Percentiles rank a stretch among this genome's conserved stretches.
Conservation (phyloP, 2,113 vertebrate genomes). For the Montifringilla adamsi region DNA sequence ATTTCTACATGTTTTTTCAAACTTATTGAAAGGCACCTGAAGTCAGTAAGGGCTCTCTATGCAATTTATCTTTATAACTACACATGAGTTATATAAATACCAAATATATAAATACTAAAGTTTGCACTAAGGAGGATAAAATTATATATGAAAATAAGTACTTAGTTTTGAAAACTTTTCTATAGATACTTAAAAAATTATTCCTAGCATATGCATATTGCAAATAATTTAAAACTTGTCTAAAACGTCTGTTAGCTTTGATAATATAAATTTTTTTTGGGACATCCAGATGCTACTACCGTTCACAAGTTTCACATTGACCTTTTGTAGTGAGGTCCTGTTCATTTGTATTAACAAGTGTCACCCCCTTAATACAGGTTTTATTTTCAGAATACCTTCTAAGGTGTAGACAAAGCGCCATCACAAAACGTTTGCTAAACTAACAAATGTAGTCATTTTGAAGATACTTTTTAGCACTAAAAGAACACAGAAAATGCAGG, state of each 20-base stretch:
- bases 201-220: not conserved
- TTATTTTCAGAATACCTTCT: not conserved
- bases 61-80: not conserved
- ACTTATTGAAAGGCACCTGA: not conserved
- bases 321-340: not conserved
- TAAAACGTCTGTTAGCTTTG: not conserved
- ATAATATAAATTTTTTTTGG: not conserved
- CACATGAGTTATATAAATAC: not conserved
- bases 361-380: not conserved
- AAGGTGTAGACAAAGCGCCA: not conserved
- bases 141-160: not conserved
- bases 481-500: constrained; percentile 8
- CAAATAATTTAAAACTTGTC: not conserved
- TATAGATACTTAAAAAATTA: not conserved
- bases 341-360: constrained; percentile 35
- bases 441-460: constrained; percentile 44
- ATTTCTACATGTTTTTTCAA: not conserved
- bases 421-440: constrained; percentile 20
- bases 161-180: not conserved
- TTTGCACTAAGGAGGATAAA: not conserved
- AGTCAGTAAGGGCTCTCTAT: not conserved
- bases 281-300: not conserved
- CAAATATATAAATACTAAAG: not conserved
- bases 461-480: not conserved
- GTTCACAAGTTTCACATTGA: not conserved